phyloP scores from a whole-genome alignment of 2,888 invertebrate genomes.

The Tillus elongatus region DNA sequence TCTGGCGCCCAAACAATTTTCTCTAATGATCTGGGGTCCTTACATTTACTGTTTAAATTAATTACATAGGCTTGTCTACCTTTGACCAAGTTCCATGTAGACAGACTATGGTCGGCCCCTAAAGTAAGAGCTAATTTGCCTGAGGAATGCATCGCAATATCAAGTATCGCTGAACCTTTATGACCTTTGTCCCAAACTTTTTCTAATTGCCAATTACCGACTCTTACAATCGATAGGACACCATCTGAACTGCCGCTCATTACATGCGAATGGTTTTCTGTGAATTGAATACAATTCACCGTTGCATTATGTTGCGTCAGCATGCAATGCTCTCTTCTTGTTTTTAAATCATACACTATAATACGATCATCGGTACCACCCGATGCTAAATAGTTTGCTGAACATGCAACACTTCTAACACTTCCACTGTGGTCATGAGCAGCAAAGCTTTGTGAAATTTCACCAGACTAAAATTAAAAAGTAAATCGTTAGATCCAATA shows the following conservation, averaged over 20 bases:
- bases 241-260: slow-evolving; percentile 82
- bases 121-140: slow-evolving; percentile 82
- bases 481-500: slow-evolving; percentile 12
- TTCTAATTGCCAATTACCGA: slow-evolving; percentile 79
- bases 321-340: slow-evolving; percentile 67
- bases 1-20: slow-evolving; percentile 59
- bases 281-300: slow-evolving; percentile 69
- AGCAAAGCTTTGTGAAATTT: slow-evolving; percentile 72
- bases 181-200: slow-evolving; percentile 78
- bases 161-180: slow-evolving; percentile 63
- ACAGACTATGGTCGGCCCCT: slow-evolving; percentile 71
- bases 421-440: slow-evolving; percentile 79
- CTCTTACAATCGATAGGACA: slow-evolving; percentile 67
- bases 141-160: slow-evolving; percentile 76
- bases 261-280: slow-evolving; percentile 66
- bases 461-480: slow-evolving; percentile 43
- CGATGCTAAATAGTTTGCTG: slow-evolving; percentile 68
- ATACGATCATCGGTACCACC: slow-evolving; percentile 87
- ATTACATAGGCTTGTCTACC: slow-evolving; percentile 83
- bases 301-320: slow-evolving; percentile 77
- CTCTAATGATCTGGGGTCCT: slow-evolving; percentile 36
- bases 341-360: slow-evolving; percentile 72
- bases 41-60: slow-evolving; percentile 66
- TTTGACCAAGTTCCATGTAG: slow-evolving; percentile 91
- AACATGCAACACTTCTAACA: slow-evolving; percentile 62